Evolutionary conservation across 2,797 vertebrate genomes (phyloP).

Genomic region (Chiroxiphia lanceolata): DNA sequence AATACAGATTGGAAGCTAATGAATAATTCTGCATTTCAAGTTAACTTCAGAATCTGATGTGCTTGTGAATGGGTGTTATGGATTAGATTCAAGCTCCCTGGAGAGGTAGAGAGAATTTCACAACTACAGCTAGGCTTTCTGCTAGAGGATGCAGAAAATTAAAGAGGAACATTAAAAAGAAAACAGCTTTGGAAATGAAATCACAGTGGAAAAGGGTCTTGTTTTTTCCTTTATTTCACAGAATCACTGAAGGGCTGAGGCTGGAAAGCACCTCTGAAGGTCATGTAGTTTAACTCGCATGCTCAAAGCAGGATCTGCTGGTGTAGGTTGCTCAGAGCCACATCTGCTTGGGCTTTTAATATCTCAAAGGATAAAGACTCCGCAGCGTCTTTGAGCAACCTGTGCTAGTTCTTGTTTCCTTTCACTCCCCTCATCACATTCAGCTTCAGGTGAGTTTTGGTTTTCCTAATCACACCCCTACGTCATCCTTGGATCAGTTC

Average conservation of each 20-base stretch:
- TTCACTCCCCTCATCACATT: not conserved
- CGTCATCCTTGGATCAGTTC: not conserved
- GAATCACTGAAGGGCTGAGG: not conserved
- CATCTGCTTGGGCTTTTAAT: not conserved
- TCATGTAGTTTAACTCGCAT: not conserved
- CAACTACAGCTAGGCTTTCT: not conserved
- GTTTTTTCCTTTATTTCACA: not conserved
- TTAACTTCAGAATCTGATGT: not conserved
- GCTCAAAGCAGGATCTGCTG: not conserved
- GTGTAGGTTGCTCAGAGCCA: not conserved
- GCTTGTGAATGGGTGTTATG: not conserved
- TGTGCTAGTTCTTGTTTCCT: not conserved
- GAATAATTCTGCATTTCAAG: not conserved
- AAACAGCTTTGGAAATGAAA: not conserved
- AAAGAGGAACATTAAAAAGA: not conserved
- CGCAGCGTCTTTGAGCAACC: fast-evolving
- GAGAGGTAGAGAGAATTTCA: not conserved
- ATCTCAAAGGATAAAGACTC: not conserved
- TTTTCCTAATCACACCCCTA: not conserved
- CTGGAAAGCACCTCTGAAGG: not conserved
- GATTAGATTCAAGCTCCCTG: not conserved
- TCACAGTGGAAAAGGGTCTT: not conserved
- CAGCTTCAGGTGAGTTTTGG: not conserved
- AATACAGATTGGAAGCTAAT: not conserved
- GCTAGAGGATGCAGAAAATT: not conserved